phyloP scores from a whole-genome alignment of 2,888 invertebrate species.

The Dasypolia templi region DNA sequence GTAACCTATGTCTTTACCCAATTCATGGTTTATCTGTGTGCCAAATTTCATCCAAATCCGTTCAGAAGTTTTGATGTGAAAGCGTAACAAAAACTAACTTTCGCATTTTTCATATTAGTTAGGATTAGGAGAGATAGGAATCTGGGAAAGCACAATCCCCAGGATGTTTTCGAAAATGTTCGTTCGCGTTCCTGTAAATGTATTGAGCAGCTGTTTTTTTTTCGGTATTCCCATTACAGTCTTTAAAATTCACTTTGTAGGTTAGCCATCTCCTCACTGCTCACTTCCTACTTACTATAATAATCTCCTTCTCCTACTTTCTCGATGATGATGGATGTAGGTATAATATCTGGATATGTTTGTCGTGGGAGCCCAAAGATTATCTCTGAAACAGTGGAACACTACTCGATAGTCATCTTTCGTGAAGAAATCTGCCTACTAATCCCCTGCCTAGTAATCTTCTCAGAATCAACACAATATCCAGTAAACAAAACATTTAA shows the following conservation, averaged over 20 bases:
- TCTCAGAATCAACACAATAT: neutral
- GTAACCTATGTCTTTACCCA: too few relatives aligned
- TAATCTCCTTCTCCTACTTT: neutral
- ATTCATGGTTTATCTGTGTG: too few relatives aligned
- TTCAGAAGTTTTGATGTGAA: too few relatives aligned
- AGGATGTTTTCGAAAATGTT: neutral
- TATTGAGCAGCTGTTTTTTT: neutral
- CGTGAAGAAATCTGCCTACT: neutral
- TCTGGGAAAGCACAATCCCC: too few relatives aligned
- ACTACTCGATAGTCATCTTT: slow-evolving; percentile 2
- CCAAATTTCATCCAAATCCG: too few relatives aligned
- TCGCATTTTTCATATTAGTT: too few relatives aligned
- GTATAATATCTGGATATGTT: neutral
- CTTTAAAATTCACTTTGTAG: neutral
- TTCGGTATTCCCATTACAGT: neutral
- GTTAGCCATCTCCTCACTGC: neutral
- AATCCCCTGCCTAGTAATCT: neutral
- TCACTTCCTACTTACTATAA: neutral
- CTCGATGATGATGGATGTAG: neutral
- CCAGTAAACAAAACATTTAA: slow-evolving; percentile 12
- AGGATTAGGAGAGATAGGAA: too few relatives aligned
- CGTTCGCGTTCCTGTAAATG: too few relatives aligned
- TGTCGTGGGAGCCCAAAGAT: neutral
- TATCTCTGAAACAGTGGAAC: neutral
- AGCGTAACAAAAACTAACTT: too few relatives aligned